Evolutionary conservation across 2,888 invertebrate species (phyloP), one percentile per base, ranked within the genome.

Genomic region (Nipponacmea schrenckii): DNA sequence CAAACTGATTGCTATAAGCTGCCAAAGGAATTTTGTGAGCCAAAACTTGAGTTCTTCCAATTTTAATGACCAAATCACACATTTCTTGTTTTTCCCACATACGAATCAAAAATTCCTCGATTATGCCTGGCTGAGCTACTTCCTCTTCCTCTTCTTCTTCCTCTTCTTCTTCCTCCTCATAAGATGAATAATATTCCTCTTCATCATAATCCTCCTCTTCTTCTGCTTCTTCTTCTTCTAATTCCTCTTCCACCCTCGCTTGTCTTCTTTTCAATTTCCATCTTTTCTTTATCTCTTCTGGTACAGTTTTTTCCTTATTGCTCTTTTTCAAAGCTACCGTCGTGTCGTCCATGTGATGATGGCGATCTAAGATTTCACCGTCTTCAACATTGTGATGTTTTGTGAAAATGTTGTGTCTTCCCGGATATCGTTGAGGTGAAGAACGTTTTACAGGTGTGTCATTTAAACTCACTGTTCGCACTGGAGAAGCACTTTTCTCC

Each of bases 21-120:
- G 84, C 85, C 26, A 85, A 69, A 2, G 83, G 83, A 26, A 85
- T 74, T 48, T 79, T 82, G 74, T 85, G 85, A 12, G 79, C 81
- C 14, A 74, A 72, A 63, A 80, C 77, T 17, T 75, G 75, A 17
- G 77, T 72, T 0, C 76, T 77, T 2, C 71, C 74, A 2, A 77
- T 77, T 17, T 71, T 74, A 15, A 81, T 69, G 0, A 76, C 68
- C 1, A 82, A 78, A 65, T 83, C 83, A 72, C 83, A 83, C 56
- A 83, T 72, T 24, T 76, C 75, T 46, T 75, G 73, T 15, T 71
- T 75, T 64, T 77, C 71, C 83, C 82, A 81, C 27, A 82, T 71
- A 67, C 79, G 73, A 65, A 73, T 78, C 24, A 83, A 71, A 70
- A 77, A 77, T 46, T 31, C n/a, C 31, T 26, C 64, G 20, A 5